Conservation (phyloP, 2,797 vertebrate genomes). For the Paramormyrops hopkinsi region DNA sequence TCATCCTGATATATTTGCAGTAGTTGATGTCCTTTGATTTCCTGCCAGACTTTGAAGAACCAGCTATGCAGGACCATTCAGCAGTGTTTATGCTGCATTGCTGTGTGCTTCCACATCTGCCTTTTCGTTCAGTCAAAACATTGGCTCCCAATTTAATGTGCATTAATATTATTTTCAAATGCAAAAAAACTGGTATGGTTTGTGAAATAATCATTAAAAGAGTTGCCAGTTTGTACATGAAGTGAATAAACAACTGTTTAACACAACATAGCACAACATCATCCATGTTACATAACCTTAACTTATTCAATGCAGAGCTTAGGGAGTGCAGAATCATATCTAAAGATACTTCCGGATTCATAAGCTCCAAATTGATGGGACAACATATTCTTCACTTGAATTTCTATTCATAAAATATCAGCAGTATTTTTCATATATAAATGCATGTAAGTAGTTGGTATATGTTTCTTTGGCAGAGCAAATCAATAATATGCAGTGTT, state of each 20-base stretch:
- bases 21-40: constrained; percentile 2
- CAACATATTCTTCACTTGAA: not conserved
- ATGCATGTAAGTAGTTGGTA: not conserved
- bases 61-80: not conserved
- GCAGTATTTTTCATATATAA: not conserved
- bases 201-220: not conserved
- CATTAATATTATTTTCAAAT: constrained; percentile 5
- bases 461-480: not conserved
- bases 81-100: not conserved
- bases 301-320: not conserved
- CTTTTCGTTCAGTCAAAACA: not conserved
- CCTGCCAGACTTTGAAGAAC: not conserved
- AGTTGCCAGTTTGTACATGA: not conserved
- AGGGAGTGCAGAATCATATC: not conserved
- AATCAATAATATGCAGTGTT: not conserved
- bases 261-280: not conserved
- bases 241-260: not conserved
- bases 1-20: not conserved
- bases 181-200: not conserved
- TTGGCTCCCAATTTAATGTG: not conserved
- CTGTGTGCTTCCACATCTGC: not conserved
- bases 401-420: not conserved
- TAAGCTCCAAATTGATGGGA: not conserved
- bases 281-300: not conserved
- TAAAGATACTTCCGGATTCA: not conserved